Percentiles rank a stretch among this genome's conserved stretches.
Conservation (phyloP, 2,113 vertebrate genomes). For the Rousettus leschenaultii region DNA sequence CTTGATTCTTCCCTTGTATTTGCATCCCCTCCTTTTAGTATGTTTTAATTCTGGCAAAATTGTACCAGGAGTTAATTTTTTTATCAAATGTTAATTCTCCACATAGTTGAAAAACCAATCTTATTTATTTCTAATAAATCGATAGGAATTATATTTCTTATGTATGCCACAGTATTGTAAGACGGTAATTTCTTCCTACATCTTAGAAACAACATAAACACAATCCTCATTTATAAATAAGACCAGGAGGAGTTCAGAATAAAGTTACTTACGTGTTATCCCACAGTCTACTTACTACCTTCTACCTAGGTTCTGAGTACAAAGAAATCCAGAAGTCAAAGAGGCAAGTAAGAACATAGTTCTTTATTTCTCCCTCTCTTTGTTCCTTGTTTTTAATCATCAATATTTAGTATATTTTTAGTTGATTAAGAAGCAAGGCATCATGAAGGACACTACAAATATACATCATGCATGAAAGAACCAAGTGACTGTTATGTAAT, state of each 20-base stretch:
- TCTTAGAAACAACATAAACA: not conserved
- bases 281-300: not conserved
- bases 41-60: not conserved
- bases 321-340: not conserved
- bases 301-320: not conserved
- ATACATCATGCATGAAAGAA: not conserved
- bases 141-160: not conserved
- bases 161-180: not conserved
- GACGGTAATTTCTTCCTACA: not conserved
- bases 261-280: not conserved
- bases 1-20: not conserved
- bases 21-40: not conserved
- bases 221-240: not conserved
- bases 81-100: not conserved
- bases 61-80: not conserved
- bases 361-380: not conserved
- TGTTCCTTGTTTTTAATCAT: not conserved
- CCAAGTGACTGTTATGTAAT: not conserved
- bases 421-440: not conserved
- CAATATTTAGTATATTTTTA: not conserved
- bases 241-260: not conserved
- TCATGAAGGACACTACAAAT: not conserved
- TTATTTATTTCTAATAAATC: not conserved
- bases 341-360: not conserved
- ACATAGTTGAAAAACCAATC: not conserved